A percentile compares a stretch with the other conserved stretches of the same genome.
Evolutionary conservation across 1,140 invertebrate genomes (phyloP).

Genomic region (Meloidogyne floridensis): DNA sequence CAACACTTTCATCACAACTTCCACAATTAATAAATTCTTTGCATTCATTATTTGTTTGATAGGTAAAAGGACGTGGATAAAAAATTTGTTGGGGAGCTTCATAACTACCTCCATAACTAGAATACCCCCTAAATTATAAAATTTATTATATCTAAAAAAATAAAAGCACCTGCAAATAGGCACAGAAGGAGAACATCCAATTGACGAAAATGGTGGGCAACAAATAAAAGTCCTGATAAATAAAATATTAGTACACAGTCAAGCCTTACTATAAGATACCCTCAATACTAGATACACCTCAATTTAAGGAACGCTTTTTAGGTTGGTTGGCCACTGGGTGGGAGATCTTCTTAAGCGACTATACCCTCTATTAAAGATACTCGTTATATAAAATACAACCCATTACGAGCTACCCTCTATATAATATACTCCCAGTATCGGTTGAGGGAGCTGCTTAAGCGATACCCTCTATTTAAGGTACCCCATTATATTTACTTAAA

Average conservation of each 20-base stretch:
- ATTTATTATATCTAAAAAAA: background rate
- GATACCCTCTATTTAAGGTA: no score
- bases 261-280: no score
- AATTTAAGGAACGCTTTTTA: no score
- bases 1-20: background rate
- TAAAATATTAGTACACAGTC: background rate
- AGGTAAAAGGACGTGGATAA: slow-evolving; percentile 27
- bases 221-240: slow-evolving; percentile 26
- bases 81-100: slow-evolving; percentile 9
- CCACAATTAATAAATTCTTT: background rate
- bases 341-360: no score
- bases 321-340: no score
- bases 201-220: slow-evolving; percentile 22
- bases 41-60: slow-evolving; percentile 13
- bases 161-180: slow-evolving; percentile 19
- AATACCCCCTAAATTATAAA: background rate
- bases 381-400: no score
- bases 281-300: no score
- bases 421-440: no score
- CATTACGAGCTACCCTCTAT: no score
- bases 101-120: slow-evolving; percentile 21
- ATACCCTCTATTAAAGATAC: no score
- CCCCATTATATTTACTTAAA: no score
- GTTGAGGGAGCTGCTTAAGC: no score
- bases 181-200: slow-evolving; percentile 27